phyloP scores from a whole-genome alignment of 2,113 vertebrate genomes.

The Numenius arquata region DNA sequence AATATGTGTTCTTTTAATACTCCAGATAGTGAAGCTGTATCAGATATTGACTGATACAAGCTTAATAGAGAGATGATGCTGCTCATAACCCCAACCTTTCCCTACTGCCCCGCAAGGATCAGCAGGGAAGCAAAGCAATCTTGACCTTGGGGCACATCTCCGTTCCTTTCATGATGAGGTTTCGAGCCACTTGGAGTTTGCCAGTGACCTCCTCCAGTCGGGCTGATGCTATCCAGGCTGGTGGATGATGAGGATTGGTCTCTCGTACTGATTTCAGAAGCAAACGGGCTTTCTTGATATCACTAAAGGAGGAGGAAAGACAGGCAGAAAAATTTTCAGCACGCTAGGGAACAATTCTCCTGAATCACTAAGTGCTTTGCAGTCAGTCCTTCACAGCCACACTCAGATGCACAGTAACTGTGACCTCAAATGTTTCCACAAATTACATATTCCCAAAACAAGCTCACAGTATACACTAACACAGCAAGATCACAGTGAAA shows the following conservation, averaged over 20 bases:
- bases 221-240: constrained; percentile 97
- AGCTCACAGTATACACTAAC: background rate
- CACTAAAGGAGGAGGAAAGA: constrained; percentile 70
- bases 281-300: constrained; percentile 97
- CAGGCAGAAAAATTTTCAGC: background rate
- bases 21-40: background rate
- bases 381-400: background rate
- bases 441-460: background rate
- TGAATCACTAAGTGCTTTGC: background rate
- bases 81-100: background rate
- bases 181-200: constrained; percentile 95
- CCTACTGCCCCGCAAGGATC: background rate
- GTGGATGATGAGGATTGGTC: constrained; percentile 96
- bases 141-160: constrained; percentile 99
- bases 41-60: background rate
- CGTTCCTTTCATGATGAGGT: constrained; percentile 98
- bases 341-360: background rate
- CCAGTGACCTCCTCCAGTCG: constrained; percentile 96
- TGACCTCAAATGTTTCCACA: background rate
- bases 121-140: background rate
- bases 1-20: background rate
- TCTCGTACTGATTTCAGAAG: constrained; percentile 96
- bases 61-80: background rate
- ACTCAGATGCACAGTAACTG: background rate
- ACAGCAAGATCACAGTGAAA: background rate